These are phyloP conservation scores for Lepidocyrtoides sp. DNA, from an alignment of 2,888 invertebrate species.

Conservation along the genomic window DNA sequence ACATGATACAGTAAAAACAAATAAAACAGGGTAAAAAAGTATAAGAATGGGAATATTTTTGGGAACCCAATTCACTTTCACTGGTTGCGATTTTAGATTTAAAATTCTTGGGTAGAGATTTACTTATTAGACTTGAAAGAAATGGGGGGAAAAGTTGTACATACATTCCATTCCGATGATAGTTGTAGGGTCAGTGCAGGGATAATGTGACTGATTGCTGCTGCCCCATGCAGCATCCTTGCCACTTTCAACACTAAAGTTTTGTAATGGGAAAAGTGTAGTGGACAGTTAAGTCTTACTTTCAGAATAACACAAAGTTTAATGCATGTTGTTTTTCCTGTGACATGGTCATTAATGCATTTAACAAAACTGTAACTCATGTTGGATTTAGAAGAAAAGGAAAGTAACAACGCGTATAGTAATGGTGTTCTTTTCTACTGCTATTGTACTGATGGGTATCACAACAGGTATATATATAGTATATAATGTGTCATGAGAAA, in stretches of 20 bases:
- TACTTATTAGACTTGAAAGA: constrained; percentile 12
- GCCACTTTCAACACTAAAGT: neutral
- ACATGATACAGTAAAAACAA: neutral
- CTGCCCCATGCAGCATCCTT: neutral
- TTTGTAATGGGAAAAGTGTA: neutral
- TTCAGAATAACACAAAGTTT: neutral
- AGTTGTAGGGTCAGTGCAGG: neutral
- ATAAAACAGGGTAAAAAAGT: neutral
- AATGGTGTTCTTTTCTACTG: neutral
- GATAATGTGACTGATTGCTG: constrained; percentile 20
- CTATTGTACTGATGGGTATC: neutral
- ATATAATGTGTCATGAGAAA: neutral
- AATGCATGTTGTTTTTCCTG: constrained; percentile 11
- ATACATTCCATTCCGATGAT: no score
- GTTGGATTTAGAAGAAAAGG: neutral
- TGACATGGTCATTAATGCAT: constrained; percentile 18
- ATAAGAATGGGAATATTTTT: constrained; percentile 2
- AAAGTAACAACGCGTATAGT: neutral
- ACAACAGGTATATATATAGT: neutral
- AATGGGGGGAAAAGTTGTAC: neutral
- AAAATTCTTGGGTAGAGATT: neutral
- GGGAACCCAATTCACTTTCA: neutral
- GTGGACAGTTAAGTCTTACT: neutral
- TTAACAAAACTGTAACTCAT: constrained; percentile 18
- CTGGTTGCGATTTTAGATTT: neutral